Evolutionary conservation across 1,140 invertebrate genomes (phyloP).

Genomic region (Sipha flava): DNA sequence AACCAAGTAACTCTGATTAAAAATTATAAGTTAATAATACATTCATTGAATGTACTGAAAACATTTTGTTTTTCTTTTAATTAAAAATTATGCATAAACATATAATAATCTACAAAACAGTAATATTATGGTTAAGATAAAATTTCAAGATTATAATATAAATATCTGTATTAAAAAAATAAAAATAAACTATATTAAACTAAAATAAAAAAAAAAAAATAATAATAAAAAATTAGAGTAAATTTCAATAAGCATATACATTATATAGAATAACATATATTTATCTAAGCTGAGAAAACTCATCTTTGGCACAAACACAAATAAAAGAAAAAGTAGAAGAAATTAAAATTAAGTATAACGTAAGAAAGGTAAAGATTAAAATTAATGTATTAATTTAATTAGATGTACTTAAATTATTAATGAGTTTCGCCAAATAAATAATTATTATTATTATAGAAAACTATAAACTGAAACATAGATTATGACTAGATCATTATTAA

Average conservation of each 20-base stretch:
- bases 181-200: background rate
- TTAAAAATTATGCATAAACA: background rate
- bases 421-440: background rate
- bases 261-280: background rate
- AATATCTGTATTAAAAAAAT: background rate
- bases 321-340: background rate
- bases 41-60: background rate
- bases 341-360: background rate
- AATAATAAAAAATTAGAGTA: background rate
- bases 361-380: background rate
- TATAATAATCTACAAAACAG: conserved; percentile 1
- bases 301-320: conserved; percentile 20
- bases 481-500: conserved; percentile 6
- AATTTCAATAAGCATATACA: background rate
- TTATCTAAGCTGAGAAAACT: background rate
- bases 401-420: background rate
- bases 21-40: background rate
- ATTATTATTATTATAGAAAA: background rate
- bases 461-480: background rate
- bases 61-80: background rate
- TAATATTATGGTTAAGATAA: background rate
- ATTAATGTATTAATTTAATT: background rate
- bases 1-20: background rate
- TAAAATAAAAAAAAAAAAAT: background rate
- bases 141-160: background rate